Base-by-base conservation (phyloP, 2,888 invertebrate genomes). In the Philereme transversata region DNA sequence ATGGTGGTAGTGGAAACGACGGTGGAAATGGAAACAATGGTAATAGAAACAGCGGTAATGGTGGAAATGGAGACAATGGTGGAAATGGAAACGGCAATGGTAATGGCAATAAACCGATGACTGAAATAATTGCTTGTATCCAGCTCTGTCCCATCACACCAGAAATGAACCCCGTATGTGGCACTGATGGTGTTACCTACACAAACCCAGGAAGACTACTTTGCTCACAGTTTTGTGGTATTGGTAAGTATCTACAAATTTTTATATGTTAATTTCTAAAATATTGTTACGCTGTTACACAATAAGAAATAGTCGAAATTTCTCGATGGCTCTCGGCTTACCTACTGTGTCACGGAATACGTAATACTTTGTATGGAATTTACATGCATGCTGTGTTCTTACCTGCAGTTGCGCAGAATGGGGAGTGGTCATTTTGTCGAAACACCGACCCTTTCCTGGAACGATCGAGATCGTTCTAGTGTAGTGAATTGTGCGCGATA, bases 101-200 rank as follows among this genome's bases (percentile, higher is more conserved):
- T 35, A 52, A 9, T 34, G 51, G 45, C 4, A 47, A n/a, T 4
- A 52, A 49, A 22, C 38, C 60, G 7, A 43, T 60, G 56, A 59
- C 62, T 47, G 41, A 59, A 54, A 49, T 60, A 9, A 5, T 43
- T 38, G 52, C 40, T 5, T 77, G 78, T 61, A 65, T 72, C 40
- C 51, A 64, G 5, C 22, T 43, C 4, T 77, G 77, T 34, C 62
- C 49, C 5, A 51, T 68, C 3, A 86, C 90, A 0, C 65, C 80
- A 0, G 84, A 92, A 60, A 88, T 86, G 66, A 92, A 91, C 67
- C 92, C 92, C 0, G 86, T 92, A 0, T 93, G 93, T 70, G 93
- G 90, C 5, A 79, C 82, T 3, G 77, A 92, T 59, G 77, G 78
- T 9, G 72, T 78, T n/a, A 87, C 86, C 0, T 93, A 92, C 66